Base-by-base conservation (phyloP, 1,140 invertebrate species). In the Lineus longissimus region DNA sequence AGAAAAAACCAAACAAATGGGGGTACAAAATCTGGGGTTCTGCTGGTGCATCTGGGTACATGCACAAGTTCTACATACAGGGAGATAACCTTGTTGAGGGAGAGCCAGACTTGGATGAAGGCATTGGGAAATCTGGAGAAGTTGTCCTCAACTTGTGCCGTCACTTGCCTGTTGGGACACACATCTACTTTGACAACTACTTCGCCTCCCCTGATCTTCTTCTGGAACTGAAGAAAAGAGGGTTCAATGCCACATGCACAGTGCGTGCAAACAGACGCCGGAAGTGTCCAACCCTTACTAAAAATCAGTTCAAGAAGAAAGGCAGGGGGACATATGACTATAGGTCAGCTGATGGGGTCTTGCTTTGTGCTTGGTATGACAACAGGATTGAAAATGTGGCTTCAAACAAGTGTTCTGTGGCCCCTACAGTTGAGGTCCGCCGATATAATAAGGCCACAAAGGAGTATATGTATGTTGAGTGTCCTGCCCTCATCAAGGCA, bases 1-100 rank as follows among this genome's bases (percentile, higher is more conserved):
- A 69, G 66, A 62, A 64, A 17, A 76, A 73, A 55, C 68, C 72
- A 23, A n/a, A n/a, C n/a, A n/a, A n/a, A n/a, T 76, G 63, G 57
- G 59, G 61, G 15, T 62, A 64, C 19, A 68, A 70, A 57, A 68
- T 62, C 6, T 66, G 56, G 56, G 22, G 7, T 33, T 23, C 31
- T 11, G 56, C 22, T 25, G 56, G 56, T 13, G 19, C 29, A 27
- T 58, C 56, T 33, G 56, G 56, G 9, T 58, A 36, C 23, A 29
- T 33, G 30, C 31, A 58, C 25, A 9, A 58, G 25, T 58, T 58
- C 31, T 36, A 36, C 19, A 36, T 58, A 15, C 30, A 58, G 15
- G 56, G 56, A 13, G 56, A 58, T 25, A 58, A 58, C 56, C 15
- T 17, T 17, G 15, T 36, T 33, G 23, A 15, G 11, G 17, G 56